Percentiles rank a stretch among this genome's conserved stretches.
Evolutionary conservation across 64 coral and sea anemone genomes (phyloP).

Genomic region (Porites lutea): DNA sequence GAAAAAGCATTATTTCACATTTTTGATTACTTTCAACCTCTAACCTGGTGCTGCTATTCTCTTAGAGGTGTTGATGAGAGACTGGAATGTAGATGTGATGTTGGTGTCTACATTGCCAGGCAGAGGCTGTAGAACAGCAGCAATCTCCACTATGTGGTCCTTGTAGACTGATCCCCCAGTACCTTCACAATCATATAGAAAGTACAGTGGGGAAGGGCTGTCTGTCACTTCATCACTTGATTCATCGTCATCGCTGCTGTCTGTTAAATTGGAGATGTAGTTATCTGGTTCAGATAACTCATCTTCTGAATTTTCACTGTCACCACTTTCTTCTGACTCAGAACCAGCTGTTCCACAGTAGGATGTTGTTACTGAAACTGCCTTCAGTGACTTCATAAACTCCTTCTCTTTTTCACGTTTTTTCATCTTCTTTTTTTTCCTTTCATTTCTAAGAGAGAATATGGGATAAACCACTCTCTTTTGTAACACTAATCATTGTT

Average conservation of each 20-base stretch:
- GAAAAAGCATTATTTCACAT: not conserved
- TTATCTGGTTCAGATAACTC: slow-evolving; percentile 1
- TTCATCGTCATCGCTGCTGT: slow-evolving; percentile 29
- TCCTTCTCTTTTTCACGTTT: slow-evolving; percentile 20
- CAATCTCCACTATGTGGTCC: slow-evolving; percentile 71
- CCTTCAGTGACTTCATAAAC: slow-evolving; percentile 14
- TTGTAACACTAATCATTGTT: too few species aligned
- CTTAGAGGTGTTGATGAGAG: slow-evolving; percentile 41
- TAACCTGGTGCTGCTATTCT: slow-evolving; percentile 47
- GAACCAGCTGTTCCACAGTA: not conserved
- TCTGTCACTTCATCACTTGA: not conserved
- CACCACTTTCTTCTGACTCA: not conserved
- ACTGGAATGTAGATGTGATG: slow-evolving; percentile 7
- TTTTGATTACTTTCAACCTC: not conserved
- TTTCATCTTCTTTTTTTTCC: not conserved
- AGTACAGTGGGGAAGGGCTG: slow-evolving; percentile 34
- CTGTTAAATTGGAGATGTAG: not conserved
- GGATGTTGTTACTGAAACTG: not conserved
- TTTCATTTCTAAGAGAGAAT: not conserved
- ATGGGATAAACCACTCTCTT: too few species aligned
- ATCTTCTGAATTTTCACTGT: not conserved
- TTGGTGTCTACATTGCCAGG: not conserved
- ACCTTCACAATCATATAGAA: slow-evolving; percentile 66
- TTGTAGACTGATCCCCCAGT: slow-evolving; percentile 64
- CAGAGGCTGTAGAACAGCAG: slow-evolving; percentile 63